Evolutionary conservation across 2,888 invertebrate genomes (phyloP).

Genomic region (Stictocephala bisonia): DNA sequence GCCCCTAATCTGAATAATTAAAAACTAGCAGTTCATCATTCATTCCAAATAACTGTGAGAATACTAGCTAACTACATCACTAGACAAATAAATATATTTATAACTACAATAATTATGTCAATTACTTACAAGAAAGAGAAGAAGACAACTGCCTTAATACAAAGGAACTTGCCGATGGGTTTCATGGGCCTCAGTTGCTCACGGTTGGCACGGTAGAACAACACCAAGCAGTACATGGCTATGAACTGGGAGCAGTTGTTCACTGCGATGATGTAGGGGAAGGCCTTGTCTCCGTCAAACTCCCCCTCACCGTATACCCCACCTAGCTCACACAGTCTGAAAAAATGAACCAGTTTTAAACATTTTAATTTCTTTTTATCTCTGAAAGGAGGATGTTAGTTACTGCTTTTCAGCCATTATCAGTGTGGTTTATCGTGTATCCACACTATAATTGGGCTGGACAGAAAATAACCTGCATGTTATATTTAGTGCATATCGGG

Average conservation of each 20-base stretch:
- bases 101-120: too few relatives aligned
- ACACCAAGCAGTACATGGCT: slow-evolving; percentile 95
- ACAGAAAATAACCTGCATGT: too few relatives aligned
- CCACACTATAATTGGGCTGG: too few relatives aligned
- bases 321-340: slow-evolving; percentile 83
- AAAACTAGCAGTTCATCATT: too few relatives aligned
- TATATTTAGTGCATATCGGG: too few relatives aligned
- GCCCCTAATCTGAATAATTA: too few relatives aligned
- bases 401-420: too few relatives aligned
- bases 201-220: slow-evolving; percentile 92
- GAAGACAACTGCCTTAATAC: slow-evolving; percentile 97
- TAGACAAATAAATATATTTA: too few relatives aligned
- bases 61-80: too few relatives aligned
- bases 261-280: slow-evolving; percentile 86
- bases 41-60: too few relatives aligned
- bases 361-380: slow-evolving; percentile 34
- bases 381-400: too few relatives aligned
- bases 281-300: slow-evolving; percentile 86
- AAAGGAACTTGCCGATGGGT: slow-evolving; percentile 94
- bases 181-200: slow-evolving; percentile 91
- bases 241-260: slow-evolving; percentile 96
- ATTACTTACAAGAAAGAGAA: slow-evolving; percentile 95
- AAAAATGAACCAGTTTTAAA: slow-evolving; percentile 56
- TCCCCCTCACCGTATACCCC: slow-evolving; percentile 93
- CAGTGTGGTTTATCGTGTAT: too few relatives aligned